Evolutionary conservation across 2,888 invertebrate species (phyloP).

Genomic region (Fissipunctia ypsillon): DNA sequence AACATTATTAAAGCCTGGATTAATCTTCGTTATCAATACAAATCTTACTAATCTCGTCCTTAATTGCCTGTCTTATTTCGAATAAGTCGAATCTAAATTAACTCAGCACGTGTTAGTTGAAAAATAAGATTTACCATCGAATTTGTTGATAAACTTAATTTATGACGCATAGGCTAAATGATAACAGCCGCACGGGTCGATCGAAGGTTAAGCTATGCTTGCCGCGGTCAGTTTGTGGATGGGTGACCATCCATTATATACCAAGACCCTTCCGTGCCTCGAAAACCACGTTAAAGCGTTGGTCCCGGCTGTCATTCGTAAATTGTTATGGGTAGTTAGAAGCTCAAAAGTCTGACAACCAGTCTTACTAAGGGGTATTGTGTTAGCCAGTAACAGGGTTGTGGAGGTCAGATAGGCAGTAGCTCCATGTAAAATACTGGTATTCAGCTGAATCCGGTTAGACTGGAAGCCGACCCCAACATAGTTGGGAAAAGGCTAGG

Average conservation of each 20-base stretch:
- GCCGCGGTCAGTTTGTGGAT: not conserved
- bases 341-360: not conserved
- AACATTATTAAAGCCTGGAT: slow-evolving; percentile 15
- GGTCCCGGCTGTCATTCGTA: not conserved
- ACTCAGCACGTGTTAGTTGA: not conserved
- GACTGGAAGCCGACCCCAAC: not conserved
- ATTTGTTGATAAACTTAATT: not conserved
- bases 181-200: not conserved
- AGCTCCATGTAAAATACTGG: not conserved
- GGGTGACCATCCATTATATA: too few relatives aligned
- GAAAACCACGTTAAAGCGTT: not conserved
- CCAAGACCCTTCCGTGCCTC: too few relatives aligned
- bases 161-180: not conserved
- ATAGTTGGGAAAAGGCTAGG: not conserved
- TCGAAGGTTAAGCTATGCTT: not conserved
- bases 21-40: slow-evolving; percentile 25
- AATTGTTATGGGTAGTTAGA: not conserved
- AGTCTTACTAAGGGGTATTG: not conserved
- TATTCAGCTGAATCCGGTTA: not conserved
- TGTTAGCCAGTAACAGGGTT: not conserved
- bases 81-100: slow-evolving; percentile 17
- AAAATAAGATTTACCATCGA: not conserved
- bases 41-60: slow-evolving; percentile 30
- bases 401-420: not conserved
- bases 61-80: slow-evolving; percentile 36